Evolutionary conservation across 1,140 invertebrate species (phyloP).

Genomic region (Branchinecta lindahli): DNA sequence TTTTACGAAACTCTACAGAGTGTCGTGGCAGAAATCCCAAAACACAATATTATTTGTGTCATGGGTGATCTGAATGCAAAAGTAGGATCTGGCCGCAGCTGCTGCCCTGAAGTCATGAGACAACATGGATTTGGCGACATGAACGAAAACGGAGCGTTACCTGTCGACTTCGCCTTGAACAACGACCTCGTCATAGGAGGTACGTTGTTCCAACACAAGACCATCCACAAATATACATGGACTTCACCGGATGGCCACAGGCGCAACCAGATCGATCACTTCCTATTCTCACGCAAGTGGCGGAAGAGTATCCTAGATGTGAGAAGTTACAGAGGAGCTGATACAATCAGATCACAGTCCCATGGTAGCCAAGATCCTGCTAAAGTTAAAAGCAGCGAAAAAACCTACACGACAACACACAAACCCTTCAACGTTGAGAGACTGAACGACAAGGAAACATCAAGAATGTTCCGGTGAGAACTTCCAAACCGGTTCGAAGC

Average conservation of each 20-base stretch:
- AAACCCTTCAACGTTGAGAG: conserved; percentile 8
- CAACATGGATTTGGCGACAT: conserved; percentile 1
- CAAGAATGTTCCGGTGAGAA: conserved; percentile 2
- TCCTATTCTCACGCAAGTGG: conserved; percentile 4
- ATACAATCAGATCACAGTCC: conserved; percentile 8
- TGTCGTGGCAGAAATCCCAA: background rate
- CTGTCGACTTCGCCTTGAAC: conserved; percentile 7
- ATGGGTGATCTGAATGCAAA: background rate
- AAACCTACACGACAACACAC: background rate
- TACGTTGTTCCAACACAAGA: conserved; percentile 5
- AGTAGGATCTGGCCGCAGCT: conserved; percentile 4
- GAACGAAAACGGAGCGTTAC: background rate
- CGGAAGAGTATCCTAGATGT: background rate
- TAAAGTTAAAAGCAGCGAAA: conserved; percentile 5
- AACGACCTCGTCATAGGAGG: conserved; percentile 7
- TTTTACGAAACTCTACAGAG: conserved; percentile 1
- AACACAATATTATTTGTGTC: conserved; percentile 4
- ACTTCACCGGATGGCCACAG: conserved; percentile 4
- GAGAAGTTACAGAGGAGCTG: background rate
- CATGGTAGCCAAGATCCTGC: conserved; percentile 1
- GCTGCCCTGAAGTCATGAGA: conserved; percentile 7
- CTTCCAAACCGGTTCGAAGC: conserved; percentile 4
- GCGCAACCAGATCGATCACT: conserved; percentile 7
- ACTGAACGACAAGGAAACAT: no score
- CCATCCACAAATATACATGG: conserved; percentile 5